Conservation (phyloP, 1,140 invertebrate species). For the Ostrea edulis region DNA sequence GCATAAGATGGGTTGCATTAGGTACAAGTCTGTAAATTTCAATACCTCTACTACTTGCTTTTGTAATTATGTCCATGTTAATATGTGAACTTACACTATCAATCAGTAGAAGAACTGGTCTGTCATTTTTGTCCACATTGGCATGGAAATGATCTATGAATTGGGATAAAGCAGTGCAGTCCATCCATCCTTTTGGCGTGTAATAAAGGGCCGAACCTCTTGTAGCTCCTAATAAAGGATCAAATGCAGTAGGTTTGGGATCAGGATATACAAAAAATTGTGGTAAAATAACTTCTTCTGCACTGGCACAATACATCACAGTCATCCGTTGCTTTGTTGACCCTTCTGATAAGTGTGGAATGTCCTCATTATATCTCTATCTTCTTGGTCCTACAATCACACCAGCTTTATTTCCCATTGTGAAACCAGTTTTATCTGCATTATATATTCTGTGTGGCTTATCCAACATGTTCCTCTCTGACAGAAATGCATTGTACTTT, state of each 20-base stretch:
- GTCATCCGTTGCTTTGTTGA: conserved; percentile 46
- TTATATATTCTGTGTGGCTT: conserved; percentile 29
- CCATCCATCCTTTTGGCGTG: conserved; percentile 59
- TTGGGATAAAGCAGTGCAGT: conserved; percentile 41
- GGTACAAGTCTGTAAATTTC: conserved; percentile 54
- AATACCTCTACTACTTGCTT: conserved; percentile 38
- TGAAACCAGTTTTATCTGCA: too few species aligned
- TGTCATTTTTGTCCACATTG: background rate
- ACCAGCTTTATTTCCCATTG: background rate
- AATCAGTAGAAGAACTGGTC: background rate
- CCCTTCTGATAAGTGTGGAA: conserved; percentile 14
- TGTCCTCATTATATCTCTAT: background rate
- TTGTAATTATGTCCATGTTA: background rate
- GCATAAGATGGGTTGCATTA: conserved; percentile 56
- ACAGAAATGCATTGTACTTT: background rate
- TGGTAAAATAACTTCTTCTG: conserved; percentile 42
- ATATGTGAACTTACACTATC: conserved; percentile 22
- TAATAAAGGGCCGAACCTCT: conserved; percentile 46
- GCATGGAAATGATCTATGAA: conserved; percentile 56
- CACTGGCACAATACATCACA: conserved; percentile 49
- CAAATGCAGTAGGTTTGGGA: conserved; percentile 49
- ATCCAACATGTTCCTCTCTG: background rate
- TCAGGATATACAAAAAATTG: conserved; percentile 52
- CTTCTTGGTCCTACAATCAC: background rate
- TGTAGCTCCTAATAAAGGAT: conserved; percentile 38